Conservation (phyloP, 2,888 invertebrate species). For the Molorchus minor region DNA sequence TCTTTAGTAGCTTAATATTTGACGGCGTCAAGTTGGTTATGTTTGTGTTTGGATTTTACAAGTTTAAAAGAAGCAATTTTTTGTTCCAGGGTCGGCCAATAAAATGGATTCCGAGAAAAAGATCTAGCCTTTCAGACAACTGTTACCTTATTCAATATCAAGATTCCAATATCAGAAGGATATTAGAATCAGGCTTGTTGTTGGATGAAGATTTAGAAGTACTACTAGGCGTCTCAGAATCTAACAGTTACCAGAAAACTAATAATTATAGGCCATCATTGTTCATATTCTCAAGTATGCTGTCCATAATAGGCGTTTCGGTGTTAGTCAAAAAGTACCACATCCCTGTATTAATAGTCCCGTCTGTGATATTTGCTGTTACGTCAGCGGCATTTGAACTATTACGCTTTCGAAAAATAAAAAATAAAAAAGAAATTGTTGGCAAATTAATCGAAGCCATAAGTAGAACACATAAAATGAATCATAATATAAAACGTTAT, state of each 20-base stretch:
- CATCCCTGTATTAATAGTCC: slow-evolving; percentile 28
- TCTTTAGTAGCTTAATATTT: too few species aligned
- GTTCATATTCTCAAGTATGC: slow-evolving; percentile 30
- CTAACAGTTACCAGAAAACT: slow-evolving; percentile 25
- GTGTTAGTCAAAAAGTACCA: slow-evolving; percentile 34
- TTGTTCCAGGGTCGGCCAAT: neutral
- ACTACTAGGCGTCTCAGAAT: slow-evolving; percentile 34
- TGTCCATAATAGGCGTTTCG: slow-evolving; percentile 25
- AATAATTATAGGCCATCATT: slow-evolving; percentile 28
- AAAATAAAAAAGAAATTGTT: slow-evolving; percentile 26
- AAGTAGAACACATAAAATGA: slow-evolving; percentile 34
- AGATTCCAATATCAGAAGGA: slow-evolving; percentile 37
- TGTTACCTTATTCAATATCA: slow-evolving; percentile 33
- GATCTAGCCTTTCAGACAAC: neutral
- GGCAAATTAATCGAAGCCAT: slow-evolving; percentile 30
- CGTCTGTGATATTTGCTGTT: slow-evolving; percentile 27
- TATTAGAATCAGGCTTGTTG: slow-evolving; percentile 45
- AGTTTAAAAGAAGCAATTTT: too few species aligned
- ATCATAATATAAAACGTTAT: slow-evolving; percentile 38
- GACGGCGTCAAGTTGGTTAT: too few species aligned
- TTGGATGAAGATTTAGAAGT: slow-evolving; percentile 49
- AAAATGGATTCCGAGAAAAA: neutral
- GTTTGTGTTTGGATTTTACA: too few species aligned
- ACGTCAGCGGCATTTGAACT: slow-evolving; percentile 23
- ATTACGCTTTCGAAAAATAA: slow-evolving; percentile 8